A percentile compares a stretch with the other conserved stretches of the same genome.
These are phyloP conservation scores for Hippocampus guttulatus DNA, from an alignment of 2,113 vertebrate genomes.

Conservation along the genomic window DNA sequence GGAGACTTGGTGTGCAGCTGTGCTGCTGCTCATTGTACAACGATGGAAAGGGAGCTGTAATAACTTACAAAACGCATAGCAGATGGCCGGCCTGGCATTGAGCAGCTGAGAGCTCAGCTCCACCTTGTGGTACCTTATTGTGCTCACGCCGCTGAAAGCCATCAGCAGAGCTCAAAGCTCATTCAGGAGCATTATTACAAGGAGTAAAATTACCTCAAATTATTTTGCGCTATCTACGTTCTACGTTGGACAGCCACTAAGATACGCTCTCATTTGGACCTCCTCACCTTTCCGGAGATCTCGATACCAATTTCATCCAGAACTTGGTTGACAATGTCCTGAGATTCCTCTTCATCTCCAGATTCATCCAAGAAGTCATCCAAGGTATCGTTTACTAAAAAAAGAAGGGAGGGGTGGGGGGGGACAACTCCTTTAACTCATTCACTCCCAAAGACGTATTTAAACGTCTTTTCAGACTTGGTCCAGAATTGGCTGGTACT, in stretches of 20 bases:
- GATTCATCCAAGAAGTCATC: conserved; percentile 96
- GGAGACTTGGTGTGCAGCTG: conserved; percentile 27
- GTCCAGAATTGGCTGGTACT: too few relatives aligned
- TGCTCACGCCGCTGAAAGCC: background rate
- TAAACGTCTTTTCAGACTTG: too few relatives aligned
- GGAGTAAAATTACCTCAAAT: too few relatives aligned
- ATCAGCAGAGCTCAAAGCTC: too few relatives aligned
- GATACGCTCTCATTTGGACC: background rate
- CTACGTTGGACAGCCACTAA: background rate
- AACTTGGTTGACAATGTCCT: conserved; percentile 96
- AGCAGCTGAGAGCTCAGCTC: conserved; percentile 53
- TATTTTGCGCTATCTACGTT: background rate
- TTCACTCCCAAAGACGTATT: too few relatives aligned
- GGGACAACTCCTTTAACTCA: background rate
- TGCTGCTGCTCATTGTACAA: conserved; percentile 24
- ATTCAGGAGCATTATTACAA: too few relatives aligned
- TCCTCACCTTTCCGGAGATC: conserved; percentile 89
- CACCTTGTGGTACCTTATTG: conserved; percentile 54
- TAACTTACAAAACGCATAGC: conserved; percentile 40
- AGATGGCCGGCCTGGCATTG: conserved; percentile 36
- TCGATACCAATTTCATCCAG: conserved; percentile 98
- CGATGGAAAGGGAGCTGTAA: conserved; percentile 34
- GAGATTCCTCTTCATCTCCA: conserved; percentile 95
- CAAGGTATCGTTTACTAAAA: conserved; percentile 85
- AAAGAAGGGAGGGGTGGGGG: background rate